Base-by-base conservation (phyloP, 2,113 vertebrate genomes). In the Lasiurus borealis region DNA sequence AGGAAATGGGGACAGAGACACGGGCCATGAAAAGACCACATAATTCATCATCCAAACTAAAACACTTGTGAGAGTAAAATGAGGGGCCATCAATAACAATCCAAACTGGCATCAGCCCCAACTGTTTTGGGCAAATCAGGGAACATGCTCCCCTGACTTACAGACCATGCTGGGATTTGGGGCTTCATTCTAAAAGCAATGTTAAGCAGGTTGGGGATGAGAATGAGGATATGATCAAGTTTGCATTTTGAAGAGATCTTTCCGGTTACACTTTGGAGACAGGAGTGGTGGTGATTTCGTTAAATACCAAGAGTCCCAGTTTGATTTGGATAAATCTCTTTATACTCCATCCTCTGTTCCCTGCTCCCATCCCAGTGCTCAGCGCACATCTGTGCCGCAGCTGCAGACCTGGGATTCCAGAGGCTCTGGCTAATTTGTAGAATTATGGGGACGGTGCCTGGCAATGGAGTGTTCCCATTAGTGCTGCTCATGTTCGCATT, bases 391-490 rank as follows among this genome's bases (percentile, higher is more conserved):
- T 98, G 98, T 1, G 76, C 87, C 96, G 96, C 98, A 98, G 98
- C 98, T 98, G 98, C 96, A 97, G 95, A 95, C 80, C 84, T 95
- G 84, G 90, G 95, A 98, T 98, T 98, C 98, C 97, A 97, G 96
- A 97, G 98, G 98, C 96, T 97, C 96, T 94, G 95, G 94, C 97
- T 98, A 98, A 98, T 98, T 98, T 98, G 98, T 98, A 98, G 98
- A 97, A 98, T 98, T 97, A 96, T 97, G 96, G 97, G 96, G 98
- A 93, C 73, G 97, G 97, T 98, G 98, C 97, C 97, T 98, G 97
- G 97, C 97, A 97, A 95, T 97, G 97, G 96, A 90, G 97, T 88
- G 96, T 84, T 96, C 98, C 97, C 98, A 93, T 98, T 98, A 98
- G 97, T 84, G 95, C 98, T 98, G 98, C 96, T 98, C 82, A 96